Evolutionary conservation across 1,140 invertebrate genomes (phyloP), one percentile per base, ranked within the genome.

Genomic region (Ostrea denselamellosa): DNA sequence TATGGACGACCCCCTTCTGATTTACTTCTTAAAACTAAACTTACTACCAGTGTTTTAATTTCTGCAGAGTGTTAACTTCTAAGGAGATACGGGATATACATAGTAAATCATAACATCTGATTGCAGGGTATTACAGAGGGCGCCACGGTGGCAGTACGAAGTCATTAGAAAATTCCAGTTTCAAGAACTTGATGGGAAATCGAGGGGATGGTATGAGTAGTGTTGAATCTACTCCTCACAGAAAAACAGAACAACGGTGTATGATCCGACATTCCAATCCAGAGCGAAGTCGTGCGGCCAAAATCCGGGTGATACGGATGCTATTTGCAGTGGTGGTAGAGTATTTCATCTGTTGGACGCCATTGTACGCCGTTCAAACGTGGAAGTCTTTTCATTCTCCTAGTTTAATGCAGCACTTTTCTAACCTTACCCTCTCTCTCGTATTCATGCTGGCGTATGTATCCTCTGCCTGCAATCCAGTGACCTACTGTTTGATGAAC

Each of bases 401-500:
- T 7, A 95, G 96, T 82, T 95, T 98, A n/a, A 71, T 88, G 8
- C 19, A 86, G 0, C 91, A 90, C 90, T 92, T 95, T 88, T 94
- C 92, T 19, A 91, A 87, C 52, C 90, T 92, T 51, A 92, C 89
- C 12, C 96, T 98, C 22, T 96, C 97, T 0, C 95, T 97, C 0
- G 96, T 98, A 0, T 97, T 98, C 84, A 95, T 98, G 4, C 93
- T 99, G 83, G 97, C 97, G 2, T 99, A 98, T 93, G 96, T 97
- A 56, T 98, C 97, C 0, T 97, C 97, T 0, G 98, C 98, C 93
- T 97, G 97, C 93, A 98, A 99, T 94, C 98, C 98, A 0, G 98
- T 98, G 91, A 98, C 98, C 0, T 98, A 98, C 93, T 98, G 97
- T 95, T 98, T 98, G 95, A 98, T 98, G 97, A 98, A 98, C 94